Conservation (phyloP, 2,888 invertebrate genomes). For the Nymphalis polychloros region DNA sequence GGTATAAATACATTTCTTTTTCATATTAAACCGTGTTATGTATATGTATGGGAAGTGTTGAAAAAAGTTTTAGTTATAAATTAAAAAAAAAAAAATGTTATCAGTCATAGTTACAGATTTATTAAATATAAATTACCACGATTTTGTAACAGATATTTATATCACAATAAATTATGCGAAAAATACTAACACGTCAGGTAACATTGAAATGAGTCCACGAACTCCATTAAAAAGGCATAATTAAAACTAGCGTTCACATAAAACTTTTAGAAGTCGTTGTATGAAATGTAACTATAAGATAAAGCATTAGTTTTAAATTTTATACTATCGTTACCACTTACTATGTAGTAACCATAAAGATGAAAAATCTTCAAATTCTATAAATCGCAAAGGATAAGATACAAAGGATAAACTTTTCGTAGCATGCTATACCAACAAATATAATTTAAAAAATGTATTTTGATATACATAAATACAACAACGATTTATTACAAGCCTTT, state of each 20-base stretch:
- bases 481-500: slow-evolving; percentile 9
- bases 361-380: neutral
- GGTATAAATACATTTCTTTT: too few relatives aligned
- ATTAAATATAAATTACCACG: slow-evolving; percentile 23
- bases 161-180: slow-evolving; percentile 36
- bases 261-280: slow-evolving; percentile 32
- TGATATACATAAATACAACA: slow-evolving; percentile 5
- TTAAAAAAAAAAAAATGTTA: slow-evolving; percentile 7
- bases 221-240: slow-evolving; percentile 14
- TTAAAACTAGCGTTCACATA: slow-evolving; percentile 17
- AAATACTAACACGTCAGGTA: slow-evolving; percentile 27
- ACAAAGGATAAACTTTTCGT: neutral
- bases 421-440: neutral
- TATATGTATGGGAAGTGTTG: too few relatives aligned
- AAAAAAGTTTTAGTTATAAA: too few relatives aligned
- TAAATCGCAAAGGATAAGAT: slow-evolving; percentile 5
- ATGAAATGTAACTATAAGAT: slow-evolving; percentile 25
- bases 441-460: neutral
- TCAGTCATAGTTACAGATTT: slow-evolving; percentile 31
- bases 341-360: neutral
- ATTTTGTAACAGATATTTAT: slow-evolving; percentile 31
- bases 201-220: slow-evolving; percentile 7
- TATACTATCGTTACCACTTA: slow-evolving; percentile 4
- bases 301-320: slow-evolving; percentile 15
- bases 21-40: too few relatives aligned